Evolutionary conservation across 2,797 vertebrate genomes (phyloP).

Genomic region (Schizopygopsis malacanthus): DNA sequence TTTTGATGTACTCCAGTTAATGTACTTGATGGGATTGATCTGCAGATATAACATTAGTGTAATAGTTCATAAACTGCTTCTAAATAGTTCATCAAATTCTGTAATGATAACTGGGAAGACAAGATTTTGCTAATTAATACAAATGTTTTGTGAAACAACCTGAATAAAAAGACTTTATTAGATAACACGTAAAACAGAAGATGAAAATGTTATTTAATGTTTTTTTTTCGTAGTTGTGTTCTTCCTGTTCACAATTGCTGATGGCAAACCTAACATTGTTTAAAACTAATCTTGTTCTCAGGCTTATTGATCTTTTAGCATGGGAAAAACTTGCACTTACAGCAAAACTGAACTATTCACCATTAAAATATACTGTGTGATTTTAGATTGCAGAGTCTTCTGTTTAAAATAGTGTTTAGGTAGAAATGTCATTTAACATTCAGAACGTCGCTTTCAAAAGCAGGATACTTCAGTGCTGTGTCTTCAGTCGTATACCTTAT

Average conservation of each 20-base stretch:
- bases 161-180: background rate
- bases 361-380: background rate
- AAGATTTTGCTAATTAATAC: background rate
- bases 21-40: background rate
- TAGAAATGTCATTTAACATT: background rate
- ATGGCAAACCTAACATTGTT: background rate
- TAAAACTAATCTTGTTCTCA: background rate
- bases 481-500: background rate
- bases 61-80: background rate
- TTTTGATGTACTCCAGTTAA: background rate
- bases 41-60: background rate
- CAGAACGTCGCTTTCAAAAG: background rate
- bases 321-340: background rate
- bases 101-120: background rate
- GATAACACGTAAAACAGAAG: background rate
- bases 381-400: background rate
- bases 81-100: background rate
- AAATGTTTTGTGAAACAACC: background rate
- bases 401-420: background rate
- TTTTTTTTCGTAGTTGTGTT: background rate
- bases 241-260: background rate
- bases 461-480: background rate
- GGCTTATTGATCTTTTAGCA: background rate
- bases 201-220: background rate
- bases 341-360: background rate